Percentiles rank a stretch among this genome's conserved stretches.
phyloP scores from a whole-genome alignment of 2,888 invertebrate genomes.

The Aporophyla lueneburgensis region DNA sequence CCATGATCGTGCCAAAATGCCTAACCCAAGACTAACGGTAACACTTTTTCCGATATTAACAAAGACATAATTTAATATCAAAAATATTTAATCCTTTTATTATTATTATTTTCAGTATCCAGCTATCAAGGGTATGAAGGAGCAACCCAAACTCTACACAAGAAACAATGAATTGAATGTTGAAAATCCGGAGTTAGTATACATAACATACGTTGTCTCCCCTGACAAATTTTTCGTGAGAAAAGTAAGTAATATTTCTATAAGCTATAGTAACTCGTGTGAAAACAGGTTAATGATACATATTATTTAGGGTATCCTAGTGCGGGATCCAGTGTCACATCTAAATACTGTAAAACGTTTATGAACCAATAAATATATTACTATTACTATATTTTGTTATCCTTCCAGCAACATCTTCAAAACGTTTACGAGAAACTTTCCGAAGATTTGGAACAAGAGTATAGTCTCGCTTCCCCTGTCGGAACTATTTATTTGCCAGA shows the following conservation, averaged over 20 bases:
- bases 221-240: constrained; percentile 93
- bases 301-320: too few species aligned
- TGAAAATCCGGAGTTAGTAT: constrained; percentile 86
- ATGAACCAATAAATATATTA: too few species aligned
- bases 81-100: background rate
- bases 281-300: constrained; percentile 1
- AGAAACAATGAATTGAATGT: constrained; percentile 78
- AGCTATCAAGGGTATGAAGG: constrained; percentile 72
- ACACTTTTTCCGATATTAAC: constrained; percentile 5
- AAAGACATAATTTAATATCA: background rate
- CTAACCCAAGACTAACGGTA: constrained; percentile 77
- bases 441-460: constrained; percentile 86
- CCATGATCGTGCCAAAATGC: constrained; percentile 83
- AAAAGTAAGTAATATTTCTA: constrained; percentile 84
- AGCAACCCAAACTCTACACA: constrained; percentile 79
- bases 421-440: constrained; percentile 82
- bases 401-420: constrained; percentile 78
- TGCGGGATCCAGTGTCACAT: too few species aligned
- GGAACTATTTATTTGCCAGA: constrained; percentile 86
- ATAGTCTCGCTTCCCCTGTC: constrained; percentile 71
- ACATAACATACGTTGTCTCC: constrained; percentile 91
- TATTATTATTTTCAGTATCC: constrained; percentile 78
- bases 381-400: background rate
- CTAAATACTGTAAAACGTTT: too few species aligned
- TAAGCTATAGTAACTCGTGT: constrained; percentile 8